Evolutionary conservation across 2,797 vertebrate genomes (phyloP).

Genomic region (Hypotaenidia philippensis): DNA sequence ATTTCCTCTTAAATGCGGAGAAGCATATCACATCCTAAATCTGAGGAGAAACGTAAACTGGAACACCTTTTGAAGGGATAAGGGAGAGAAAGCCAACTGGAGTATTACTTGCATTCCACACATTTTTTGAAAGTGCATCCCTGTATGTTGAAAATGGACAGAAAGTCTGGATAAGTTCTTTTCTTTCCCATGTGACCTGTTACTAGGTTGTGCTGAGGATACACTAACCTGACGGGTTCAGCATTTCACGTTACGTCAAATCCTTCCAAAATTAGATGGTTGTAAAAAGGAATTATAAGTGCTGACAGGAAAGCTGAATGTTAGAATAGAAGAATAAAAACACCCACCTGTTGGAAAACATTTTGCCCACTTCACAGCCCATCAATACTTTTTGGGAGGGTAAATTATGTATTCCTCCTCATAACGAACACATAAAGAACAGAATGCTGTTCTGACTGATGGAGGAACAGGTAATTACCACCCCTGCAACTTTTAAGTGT

Average conservation of each 20-base stretch:
- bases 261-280: not conserved
- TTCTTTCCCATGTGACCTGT: not conserved
- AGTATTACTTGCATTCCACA: not conserved
- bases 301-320: not conserved
- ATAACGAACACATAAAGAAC: not conserved
- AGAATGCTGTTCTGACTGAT: not conserved
- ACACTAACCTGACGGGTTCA: not conserved
- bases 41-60: not conserved
- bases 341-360: not conserved
- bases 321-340: not conserved
- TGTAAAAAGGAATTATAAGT: not conserved
- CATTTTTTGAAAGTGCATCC: not conserved
- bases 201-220: not conserved
- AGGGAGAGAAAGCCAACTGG: not conserved
- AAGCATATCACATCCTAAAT: not conserved
- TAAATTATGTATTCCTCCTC: not conserved
- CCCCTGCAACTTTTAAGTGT: not conserved
- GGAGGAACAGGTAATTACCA: not conserved
- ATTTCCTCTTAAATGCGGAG: not conserved
- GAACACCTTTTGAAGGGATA: not conserved
- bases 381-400: not conserved
- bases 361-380: not conserved
- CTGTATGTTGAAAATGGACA: not conserved
- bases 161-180: not conserved
- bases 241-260: not conserved